Base-by-base conservation (phyloP, 2,888 invertebrate genomes). In the Nudaria mundana region DNA sequence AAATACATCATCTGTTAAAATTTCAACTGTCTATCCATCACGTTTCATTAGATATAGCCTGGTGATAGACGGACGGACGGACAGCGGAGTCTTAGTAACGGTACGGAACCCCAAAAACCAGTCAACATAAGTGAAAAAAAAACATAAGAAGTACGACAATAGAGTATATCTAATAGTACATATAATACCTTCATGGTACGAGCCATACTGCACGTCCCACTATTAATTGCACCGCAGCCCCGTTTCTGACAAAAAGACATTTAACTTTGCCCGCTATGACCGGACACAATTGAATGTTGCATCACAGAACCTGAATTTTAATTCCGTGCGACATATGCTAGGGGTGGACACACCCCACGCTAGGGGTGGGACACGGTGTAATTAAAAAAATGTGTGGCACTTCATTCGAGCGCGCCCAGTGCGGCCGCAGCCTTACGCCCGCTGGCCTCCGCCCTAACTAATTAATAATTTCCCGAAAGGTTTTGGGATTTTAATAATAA, bases 351-450 rank as follows among this genome's bases (percentile, higher is more conserved):
- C 43, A 50, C 44, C 40, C 40, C 40, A 49, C 42, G 23, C 30
- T 44, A 47, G 49, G 57, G 52, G 56, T 54, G 58, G 64, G 66
- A 56, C 48, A 57, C 40, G 44, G 37, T 54, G 85, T 81, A 85
- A 85, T 86, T 85, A 84, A 84, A 86, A 86, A 86, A 86, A 85
- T 79, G 75, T 85, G 84, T 82, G 83, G 74, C 83, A 84, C 76
- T 85, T 84, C 82, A 84, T 85, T 80, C 68, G 74, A 61, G 71
- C 70, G 61, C 62, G 59, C 42, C 70, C 74, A 68, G 73, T 59
- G 67, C 47, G 72, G 76, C 79, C 76, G 62, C 74, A 68, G 57
- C 64, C 59, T 58, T 55, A 52, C 49, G 55, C 53, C 36, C 33
- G 56, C 11, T 42, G 46, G 56, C 45, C 63, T 64, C n/a, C 67